These are phyloP conservation scores for Apodemia hepburni DNA, from an alignment of 2,888 invertebrate species.

Conservation along the genomic window DNA sequence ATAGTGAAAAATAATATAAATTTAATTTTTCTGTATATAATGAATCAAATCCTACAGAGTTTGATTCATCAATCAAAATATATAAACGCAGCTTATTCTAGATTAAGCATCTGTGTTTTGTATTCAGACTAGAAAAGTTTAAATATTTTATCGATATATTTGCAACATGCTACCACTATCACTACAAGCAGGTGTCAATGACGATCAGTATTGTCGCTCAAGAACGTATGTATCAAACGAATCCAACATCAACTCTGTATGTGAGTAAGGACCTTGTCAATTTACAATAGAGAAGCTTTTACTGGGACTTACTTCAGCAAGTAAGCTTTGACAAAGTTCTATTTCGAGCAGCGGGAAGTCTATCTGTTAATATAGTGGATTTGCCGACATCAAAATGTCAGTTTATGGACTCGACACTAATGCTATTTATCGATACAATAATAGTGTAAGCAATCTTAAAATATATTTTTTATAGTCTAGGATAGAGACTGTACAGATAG, in stretches of 20 bases:
- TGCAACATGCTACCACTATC: constrained; percentile 35
- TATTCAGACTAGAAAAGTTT: too few relatives aligned
- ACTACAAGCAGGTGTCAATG: constrained; percentile 68
- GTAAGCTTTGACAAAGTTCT: constrained; percentile 58
- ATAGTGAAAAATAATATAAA: too few relatives aligned
- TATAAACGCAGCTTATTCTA: too few relatives aligned
- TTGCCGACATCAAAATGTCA: constrained; percentile 76
- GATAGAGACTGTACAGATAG: neutral
- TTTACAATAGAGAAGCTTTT: constrained; percentile 52
- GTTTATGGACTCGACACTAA: constrained; percentile 67
- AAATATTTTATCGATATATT: constrained; percentile 2
- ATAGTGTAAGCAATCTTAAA: constrained; percentile 5
- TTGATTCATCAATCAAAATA: too few relatives aligned
- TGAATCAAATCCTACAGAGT: too few relatives aligned
- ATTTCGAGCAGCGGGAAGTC: constrained; percentile 64
- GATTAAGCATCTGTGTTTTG: too few relatives aligned
- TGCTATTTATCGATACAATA: constrained; percentile 51
- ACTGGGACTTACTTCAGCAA: constrained; percentile 41
- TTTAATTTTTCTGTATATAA: too few relatives aligned
- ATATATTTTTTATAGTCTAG: neutral
- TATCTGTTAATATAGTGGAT: constrained; percentile 71
- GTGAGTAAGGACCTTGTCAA: constrained; percentile 57
- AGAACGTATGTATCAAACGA: constrained; percentile 73
- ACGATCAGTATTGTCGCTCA: constrained; percentile 63
- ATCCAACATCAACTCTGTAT: constrained; percentile 23